Conservation (phyloP, 2,797 vertebrate genomes). For the Pseudocheirus occidentalis region DNA sequence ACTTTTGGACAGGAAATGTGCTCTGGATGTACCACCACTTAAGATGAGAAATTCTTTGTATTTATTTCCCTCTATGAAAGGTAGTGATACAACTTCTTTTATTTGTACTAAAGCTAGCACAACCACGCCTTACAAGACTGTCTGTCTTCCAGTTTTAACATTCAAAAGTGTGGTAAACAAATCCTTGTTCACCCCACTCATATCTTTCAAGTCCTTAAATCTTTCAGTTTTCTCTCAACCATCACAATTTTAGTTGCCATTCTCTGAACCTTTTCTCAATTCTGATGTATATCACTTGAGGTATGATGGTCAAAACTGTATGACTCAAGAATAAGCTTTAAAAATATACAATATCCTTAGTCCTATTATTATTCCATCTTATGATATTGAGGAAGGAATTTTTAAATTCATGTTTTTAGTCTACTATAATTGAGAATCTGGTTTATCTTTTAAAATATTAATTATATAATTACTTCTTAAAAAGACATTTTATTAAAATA, state of each 20-base stretch:
- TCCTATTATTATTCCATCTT: background rate
- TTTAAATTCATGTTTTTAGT: too few relatives aligned
- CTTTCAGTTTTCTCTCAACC: background rate
- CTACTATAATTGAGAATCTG: too few relatives aligned
- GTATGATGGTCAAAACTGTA: background rate
- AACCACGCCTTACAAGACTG: background rate
- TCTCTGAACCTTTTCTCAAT: background rate
- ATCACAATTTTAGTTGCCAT: background rate
- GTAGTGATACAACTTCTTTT: background rate
- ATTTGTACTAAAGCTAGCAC: background rate
- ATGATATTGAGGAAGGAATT: background rate
- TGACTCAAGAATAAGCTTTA: background rate
- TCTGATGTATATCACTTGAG: background rate
- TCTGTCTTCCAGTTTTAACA: background rate
- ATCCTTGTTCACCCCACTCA: background rate
- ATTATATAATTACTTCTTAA: background rate
- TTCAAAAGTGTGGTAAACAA: background rate
- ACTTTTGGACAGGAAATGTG: background rate
- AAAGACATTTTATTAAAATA: conserved; percentile 1
- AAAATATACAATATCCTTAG: background rate
- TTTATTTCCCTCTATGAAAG: background rate
- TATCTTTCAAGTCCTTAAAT: background rate
- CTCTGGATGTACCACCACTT: background rate
- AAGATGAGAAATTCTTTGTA: background rate
- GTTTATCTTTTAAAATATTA: background rate